phyloP scores from a whole-genome alignment of 1,140 invertebrate genomes.

The Ips nitidus region DNA sequence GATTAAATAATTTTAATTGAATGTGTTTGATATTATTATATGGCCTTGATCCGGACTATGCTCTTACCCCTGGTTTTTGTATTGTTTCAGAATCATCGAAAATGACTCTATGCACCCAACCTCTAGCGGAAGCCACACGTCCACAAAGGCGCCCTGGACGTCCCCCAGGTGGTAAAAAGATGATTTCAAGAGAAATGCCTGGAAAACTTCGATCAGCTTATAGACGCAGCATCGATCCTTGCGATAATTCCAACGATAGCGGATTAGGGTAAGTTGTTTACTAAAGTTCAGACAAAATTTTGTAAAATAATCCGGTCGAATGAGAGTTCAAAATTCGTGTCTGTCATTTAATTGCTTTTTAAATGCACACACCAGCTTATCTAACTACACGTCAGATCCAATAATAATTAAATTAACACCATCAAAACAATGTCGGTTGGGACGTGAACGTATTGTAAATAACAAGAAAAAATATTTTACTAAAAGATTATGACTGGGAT shows the following conservation, averaged over 20 bases:
- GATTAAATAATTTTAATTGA: too few relatives aligned
- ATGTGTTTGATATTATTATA: too few relatives aligned
- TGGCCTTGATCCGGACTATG: not conserved
- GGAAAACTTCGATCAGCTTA: slow-evolving; percentile 56
- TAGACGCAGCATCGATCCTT: slow-evolving; percentile 57
- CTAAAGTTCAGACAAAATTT: not conserved
- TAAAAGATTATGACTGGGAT: too few relatives aligned
- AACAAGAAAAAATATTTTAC: not conserved
- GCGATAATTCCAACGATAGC: slow-evolving; percentile 84
- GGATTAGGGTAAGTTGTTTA: slow-evolving; percentile 65
- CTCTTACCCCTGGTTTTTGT: not conserved
- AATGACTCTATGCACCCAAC: slow-evolving; percentile 68
- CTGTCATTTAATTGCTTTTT: too few relatives aligned
- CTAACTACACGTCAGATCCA: not conserved
- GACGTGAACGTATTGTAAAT: not conserved
- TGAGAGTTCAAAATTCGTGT: too few relatives aligned
- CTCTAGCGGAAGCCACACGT: slow-evolving; percentile 60
- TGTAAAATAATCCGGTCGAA: too few relatives aligned
- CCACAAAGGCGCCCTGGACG: slow-evolving; percentile 56
- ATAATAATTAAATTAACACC: not conserved
- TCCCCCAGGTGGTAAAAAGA: slow-evolving; percentile 56
- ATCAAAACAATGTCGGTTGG: not conserved
- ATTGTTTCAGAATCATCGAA: slow-evolving; percentile 33
- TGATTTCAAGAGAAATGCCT: slow-evolving; percentile 51
- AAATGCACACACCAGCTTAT: not conserved